Evolutionary conservation across 2,797 vertebrate genomes (phyloP), one percentile per base, ranked within the genome.

Genomic region (Cercopithecus neglectus): DNA sequence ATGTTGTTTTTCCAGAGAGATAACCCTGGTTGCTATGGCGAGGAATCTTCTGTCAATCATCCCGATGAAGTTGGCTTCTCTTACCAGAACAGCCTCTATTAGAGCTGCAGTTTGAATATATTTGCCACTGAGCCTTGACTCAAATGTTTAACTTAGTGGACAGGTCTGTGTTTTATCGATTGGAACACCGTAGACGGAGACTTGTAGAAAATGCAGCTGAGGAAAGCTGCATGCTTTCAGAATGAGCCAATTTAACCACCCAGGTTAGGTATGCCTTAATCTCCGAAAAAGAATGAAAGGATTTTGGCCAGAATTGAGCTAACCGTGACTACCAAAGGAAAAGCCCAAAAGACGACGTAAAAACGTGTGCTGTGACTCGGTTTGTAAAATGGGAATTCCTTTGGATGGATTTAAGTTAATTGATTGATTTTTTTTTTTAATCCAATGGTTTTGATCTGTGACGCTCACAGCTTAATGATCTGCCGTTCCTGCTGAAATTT

Each of bases 11-110:
- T 98, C 98, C 98, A 97, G 87, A 95, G 96, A 98, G 98, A 98
- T 96, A 98, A 98, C 96, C 75, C 75, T 91, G 22, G 98, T 99
- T 99, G 99, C 98, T 84, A 98, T 98, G 98, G 98, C 13, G 82
- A 99, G 97, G 98, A 97, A 9, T 98, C 97, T 98, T 94, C 98
- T 98, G 98, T 98, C 98, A 98, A 91, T 98, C 98, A 98, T 39
- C 28, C n/a, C 28, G 48, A 96, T 83, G 96, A 98, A 98, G 97
- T 96, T 96, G 98, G 97, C 2, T 96, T 57, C 79, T 97, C 93
- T 95, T 91, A 48, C 5, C 50, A 82, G 92, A 96, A 91, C 30
- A 57, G 57, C 85, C 94, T 97, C 84, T 88, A 89, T 93, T 98
- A 96, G 36, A 91, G 95, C 96, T 83, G 50, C 57, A 1, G 70